Conservation (phyloP, 2,113 vertebrate species). For the Labeo catla region DNA sequence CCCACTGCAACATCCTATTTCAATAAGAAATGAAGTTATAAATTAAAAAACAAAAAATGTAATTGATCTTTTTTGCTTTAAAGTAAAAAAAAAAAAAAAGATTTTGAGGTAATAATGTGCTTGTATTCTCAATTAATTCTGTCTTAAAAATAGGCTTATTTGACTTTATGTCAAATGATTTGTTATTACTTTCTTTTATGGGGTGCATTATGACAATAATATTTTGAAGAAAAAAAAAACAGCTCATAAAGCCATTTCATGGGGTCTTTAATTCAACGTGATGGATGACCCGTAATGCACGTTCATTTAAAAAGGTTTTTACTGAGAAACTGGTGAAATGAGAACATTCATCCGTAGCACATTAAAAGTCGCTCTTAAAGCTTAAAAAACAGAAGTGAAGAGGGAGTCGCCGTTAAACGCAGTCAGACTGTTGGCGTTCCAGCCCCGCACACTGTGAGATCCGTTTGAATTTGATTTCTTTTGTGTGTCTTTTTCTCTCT, state of each 20-base stretch:
- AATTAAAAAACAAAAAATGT: no score
- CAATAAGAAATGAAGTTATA: no score
- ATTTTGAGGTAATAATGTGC: no score
- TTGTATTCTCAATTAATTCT: no score
- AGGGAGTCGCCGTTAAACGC: constrained; percentile 56
- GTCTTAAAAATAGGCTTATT: no score
- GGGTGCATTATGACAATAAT: no score
- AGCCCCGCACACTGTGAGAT: constrained; percentile 30
- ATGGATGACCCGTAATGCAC: background rate
- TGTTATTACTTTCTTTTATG: no score
- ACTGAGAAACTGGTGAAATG: background rate
- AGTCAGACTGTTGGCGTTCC: constrained; percentile 61
- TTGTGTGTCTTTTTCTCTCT: constrained; percentile 50
- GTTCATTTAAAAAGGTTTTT: background rate
- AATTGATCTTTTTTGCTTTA: no score
- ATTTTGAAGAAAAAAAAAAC: no score
- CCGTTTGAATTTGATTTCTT: constrained; percentile 32
- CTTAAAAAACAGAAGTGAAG: background rate
- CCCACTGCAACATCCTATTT: no score
- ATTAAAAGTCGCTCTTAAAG: background rate
- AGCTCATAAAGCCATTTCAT: background rate
- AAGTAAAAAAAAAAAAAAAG: no score
- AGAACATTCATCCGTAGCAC: background rate
- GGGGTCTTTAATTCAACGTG: background rate
- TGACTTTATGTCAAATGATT: no score